These are phyloP conservation scores for Ptychoptera contaminata DNA, from an alignment of 2,888 invertebrate genomes.

Conservation along the genomic window DNA sequence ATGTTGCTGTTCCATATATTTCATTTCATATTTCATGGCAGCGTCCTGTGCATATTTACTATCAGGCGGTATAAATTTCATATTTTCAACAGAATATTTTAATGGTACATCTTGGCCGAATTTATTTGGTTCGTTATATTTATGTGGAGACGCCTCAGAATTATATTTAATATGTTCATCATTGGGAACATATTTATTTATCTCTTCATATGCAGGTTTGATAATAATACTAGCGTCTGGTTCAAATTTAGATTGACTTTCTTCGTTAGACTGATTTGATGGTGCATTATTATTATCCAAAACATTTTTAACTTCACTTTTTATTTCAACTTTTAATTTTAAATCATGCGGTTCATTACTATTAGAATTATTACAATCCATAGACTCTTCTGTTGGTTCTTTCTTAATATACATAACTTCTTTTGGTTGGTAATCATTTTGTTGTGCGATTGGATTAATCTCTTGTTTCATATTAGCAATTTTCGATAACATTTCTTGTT, in stretches of 20 bases:
- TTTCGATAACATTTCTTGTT: conserved; percentile 29
- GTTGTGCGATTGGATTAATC: conserved; percentile 16
- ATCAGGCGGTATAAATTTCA: conserved; percentile 33
- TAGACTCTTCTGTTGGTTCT: conserved; percentile 30
- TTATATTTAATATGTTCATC: conserved; percentile 15
- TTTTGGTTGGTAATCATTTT: conserved; percentile 40
- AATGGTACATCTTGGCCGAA: conserved; percentile 16
- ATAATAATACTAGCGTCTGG: too few relatives aligned
- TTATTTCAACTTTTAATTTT: conserved; percentile 54
- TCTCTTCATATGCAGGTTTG: too few relatives aligned
- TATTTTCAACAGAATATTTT: conserved; percentile 23
- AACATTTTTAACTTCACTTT: conserved; percentile 24
- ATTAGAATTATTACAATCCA: conserved; percentile 30
- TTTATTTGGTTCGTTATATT: conserved; percentile 26
- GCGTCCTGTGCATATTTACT: conserved; percentile 20
- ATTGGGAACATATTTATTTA: conserved; percentile 7
- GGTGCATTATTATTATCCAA: conserved; percentile 12
- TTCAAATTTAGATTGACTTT: too few relatives aligned
- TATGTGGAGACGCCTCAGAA: conserved; percentile 13
- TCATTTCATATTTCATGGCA: conserved; percentile 9
- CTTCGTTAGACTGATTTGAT: conserved; percentile 22
- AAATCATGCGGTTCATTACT: conserved; percentile 52
- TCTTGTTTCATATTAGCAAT: conserved; percentile 31
- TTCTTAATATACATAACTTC: conserved; percentile 43
- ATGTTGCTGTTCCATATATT: neutral